A percentile compares a stretch with the other conserved stretches of the same genome.
Evolutionary conservation across 2,797 vertebrate species (phyloP).

Genomic region (Anas bernieri): DNA sequence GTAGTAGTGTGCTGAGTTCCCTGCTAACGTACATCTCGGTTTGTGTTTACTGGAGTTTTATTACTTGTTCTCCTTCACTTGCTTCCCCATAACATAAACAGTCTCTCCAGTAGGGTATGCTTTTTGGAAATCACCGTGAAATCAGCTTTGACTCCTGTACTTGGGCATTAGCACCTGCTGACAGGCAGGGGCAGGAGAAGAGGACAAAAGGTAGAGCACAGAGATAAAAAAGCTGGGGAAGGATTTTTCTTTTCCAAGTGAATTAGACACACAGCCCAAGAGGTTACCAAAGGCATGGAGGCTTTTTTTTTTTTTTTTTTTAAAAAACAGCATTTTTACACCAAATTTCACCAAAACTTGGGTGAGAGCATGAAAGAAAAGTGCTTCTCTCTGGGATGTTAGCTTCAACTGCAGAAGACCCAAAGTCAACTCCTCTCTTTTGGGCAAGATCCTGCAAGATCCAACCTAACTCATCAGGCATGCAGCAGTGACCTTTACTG

Average conservation of each 20-base stretch:
- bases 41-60: too few species aligned
- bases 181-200: background rate
- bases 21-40: rapidly evolving
- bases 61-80: background rate
- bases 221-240: background rate
- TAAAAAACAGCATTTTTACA: background rate
- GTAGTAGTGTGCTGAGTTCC: background rate
- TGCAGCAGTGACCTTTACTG: conserved; percentile 52
- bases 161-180: rapidly evolving
- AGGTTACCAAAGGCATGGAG: background rate
- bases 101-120: rapidly evolving
- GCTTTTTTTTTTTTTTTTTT: background rate
- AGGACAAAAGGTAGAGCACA: background rate
- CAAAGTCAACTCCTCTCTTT: background rate
- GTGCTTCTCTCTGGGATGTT: background rate
- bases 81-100: background rate
- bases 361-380: background rate
- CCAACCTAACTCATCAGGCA: background rate
- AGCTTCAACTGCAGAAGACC: background rate
- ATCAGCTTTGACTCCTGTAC: background rate
- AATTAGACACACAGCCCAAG: background rate
- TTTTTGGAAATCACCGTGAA: background rate
- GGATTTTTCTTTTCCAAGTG: background rate
- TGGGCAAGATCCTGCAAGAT: background rate
- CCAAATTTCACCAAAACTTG: background rate